These are phyloP conservation scores for Nanorana parkeri DNA, from an alignment of 2,113 vertebrate genomes.

Conservation along the genomic window DNA sequence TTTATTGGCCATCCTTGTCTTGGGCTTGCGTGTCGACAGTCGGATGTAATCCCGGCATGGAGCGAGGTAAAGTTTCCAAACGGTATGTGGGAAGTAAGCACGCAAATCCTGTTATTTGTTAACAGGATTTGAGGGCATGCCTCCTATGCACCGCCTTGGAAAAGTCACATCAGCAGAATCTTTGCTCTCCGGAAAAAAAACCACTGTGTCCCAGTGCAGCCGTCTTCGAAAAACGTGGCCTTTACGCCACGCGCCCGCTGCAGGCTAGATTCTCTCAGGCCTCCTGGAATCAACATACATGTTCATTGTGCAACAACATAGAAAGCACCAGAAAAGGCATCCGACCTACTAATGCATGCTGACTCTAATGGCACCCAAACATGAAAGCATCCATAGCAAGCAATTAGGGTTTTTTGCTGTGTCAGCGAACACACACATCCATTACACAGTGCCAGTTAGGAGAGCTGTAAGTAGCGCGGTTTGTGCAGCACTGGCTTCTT, in stretches of 20 bases:
- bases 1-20: not conserved
- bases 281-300: not conserved
- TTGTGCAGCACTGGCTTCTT: too few species aligned
- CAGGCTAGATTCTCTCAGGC: not conserved
- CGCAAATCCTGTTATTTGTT: slow-evolving; percentile 59
- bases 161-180: slow-evolving; percentile 56
- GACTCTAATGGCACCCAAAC: too few species aligned
- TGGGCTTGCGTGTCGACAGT: slow-evolving; percentile 23
- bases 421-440: too few species aligned
- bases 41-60: slow-evolving; percentile 30
- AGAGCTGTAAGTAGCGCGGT: too few species aligned
- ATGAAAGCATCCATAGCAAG: too few species aligned
- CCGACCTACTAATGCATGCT: too few species aligned
- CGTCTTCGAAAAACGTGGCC: slow-evolving; percentile 22
- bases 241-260: not conserved
- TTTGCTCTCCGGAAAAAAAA: slow-evolving; percentile 13
- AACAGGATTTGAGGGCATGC: slow-evolving; percentile 59
- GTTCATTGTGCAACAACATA: not conserved
- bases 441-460: too few species aligned
- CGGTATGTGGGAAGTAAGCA: slow-evolving; percentile 58
- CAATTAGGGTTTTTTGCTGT: too few species aligned
- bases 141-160: slow-evolving; percentile 56
- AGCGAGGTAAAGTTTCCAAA: slow-evolving; percentile 56
- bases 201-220: not conserved
- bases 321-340: too few species aligned